These are phyloP conservation scores for Pogonognathellus flavescens DNA, from an alignment of 1,140 invertebrate species.

Conservation along the genomic window DNA sequence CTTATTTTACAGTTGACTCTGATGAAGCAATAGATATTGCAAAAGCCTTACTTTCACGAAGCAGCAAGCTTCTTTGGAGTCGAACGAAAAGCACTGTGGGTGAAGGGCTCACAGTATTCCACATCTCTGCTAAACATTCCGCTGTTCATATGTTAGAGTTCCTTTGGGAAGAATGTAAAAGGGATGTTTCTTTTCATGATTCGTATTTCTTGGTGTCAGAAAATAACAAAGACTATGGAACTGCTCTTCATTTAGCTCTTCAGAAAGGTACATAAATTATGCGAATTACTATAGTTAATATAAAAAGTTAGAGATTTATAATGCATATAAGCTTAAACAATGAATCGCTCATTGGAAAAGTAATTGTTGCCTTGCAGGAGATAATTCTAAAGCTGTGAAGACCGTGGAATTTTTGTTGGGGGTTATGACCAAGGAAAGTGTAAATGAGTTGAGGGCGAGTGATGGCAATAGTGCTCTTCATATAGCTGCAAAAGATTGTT, in stretches of 20 bases:
- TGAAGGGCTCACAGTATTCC: no score
- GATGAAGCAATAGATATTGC: not conserved
- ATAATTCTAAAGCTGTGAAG: not conserved
- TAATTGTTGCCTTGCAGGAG: not conserved
- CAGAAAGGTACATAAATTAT: not conserved
- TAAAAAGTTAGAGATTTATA: no score
- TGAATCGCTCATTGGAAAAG: not conserved
- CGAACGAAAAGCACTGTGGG: not conserved
- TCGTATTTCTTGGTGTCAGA: not conserved
- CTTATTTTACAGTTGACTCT: not conserved
- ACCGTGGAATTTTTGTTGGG: constrained; percentile 14
- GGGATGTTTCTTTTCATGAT: not conserved
- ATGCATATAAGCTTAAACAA: no score
- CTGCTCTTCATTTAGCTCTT: not conserved
- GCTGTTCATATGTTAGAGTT: not conserved
- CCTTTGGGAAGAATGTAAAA: not conserved
- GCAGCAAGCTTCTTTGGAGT: not conserved
- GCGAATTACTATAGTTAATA: no score
- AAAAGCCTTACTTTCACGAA: not conserved
- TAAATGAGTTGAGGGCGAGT: not conserved
- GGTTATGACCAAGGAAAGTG: not conserved
- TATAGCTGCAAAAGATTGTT: not conserved
- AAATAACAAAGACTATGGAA: not conserved
- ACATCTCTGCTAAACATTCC: not conserved
- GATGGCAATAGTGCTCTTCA: constrained; percentile 27